phyloP scores from a whole-genome alignment of 2,113 vertebrate species.

The Strix aluco region DNA sequence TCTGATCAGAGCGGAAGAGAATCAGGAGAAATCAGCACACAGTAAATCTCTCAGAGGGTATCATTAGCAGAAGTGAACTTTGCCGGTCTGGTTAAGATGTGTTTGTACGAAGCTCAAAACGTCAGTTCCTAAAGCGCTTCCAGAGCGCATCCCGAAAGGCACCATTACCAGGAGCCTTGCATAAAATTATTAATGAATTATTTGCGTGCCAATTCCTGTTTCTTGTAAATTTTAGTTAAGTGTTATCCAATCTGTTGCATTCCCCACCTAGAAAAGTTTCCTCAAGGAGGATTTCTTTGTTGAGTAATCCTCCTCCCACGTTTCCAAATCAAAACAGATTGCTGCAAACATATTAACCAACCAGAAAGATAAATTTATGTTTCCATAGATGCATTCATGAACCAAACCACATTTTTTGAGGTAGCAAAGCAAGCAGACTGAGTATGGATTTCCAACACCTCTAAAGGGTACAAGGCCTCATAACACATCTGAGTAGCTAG shows the following conservation, averaged over 20 bases:
- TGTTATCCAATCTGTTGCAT: background rate
- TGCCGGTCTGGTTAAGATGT: conserved; percentile 15
- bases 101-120: background rate
- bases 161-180: background rate
- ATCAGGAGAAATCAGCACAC: conserved; percentile 57
- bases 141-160: background rate
- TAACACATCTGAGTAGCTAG: background rate
- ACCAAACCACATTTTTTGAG: background rate
- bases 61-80: conserved; percentile 5
- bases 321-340: background rate
- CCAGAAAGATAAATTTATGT: background rate
- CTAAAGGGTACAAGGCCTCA: background rate
- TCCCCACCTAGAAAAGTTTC: background rate
- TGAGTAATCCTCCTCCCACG: background rate
- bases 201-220: background rate
- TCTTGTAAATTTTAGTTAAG: background rate
- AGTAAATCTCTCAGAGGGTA: background rate
- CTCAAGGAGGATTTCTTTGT: background rate
- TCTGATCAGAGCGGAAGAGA: conserved; percentile 78
- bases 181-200: background rate
- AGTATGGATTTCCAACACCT: background rate
- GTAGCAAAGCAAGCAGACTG: background rate
- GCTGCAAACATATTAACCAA: background rate
- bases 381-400: background rate
- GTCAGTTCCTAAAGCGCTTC: background rate